Evolutionary conservation across 2,113 vertebrate genomes (phyloP).

Genomic region (Micronycteris hirsuta): DNA sequence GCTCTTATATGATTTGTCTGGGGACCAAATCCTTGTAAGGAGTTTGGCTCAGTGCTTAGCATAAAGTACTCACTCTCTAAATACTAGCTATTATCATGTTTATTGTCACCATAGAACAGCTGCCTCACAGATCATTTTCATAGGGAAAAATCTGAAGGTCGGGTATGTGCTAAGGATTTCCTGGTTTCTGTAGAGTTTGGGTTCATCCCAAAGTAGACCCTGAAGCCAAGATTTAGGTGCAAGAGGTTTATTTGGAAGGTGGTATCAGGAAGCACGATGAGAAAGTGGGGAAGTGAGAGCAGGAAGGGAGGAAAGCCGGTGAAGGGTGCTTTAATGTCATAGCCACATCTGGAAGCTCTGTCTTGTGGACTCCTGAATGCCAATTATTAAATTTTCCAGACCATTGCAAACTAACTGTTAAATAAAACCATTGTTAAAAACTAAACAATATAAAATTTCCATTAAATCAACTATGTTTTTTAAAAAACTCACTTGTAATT

Average conservation of each 20-base stretch:
- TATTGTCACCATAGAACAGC: not conserved
- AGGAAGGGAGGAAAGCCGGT: not conserved
- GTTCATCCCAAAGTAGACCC: not conserved
- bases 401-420: not conserved
- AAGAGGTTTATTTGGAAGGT: not conserved
- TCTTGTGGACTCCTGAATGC: not conserved
- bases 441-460: not conserved
- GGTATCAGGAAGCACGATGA: not conserved
- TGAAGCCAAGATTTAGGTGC: not conserved
- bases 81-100: not conserved
- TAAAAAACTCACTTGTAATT: not conserved
- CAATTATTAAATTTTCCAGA: not conserved
- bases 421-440: not conserved
- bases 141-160: not conserved
- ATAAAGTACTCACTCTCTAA: not conserved
- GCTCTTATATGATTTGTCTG: not conserved
- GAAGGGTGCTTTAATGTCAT: accelerated
- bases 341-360: not conserved
- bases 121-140: not conserved
- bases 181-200: not conserved
- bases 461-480: not conserved
- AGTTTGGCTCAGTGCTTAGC: not conserved
- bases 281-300: not conserved
- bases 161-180: not conserved
- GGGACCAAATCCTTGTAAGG: not conserved